Conservation (phyloP, 1,140 invertebrate species). For the Nasonia longicornis region DNA sequence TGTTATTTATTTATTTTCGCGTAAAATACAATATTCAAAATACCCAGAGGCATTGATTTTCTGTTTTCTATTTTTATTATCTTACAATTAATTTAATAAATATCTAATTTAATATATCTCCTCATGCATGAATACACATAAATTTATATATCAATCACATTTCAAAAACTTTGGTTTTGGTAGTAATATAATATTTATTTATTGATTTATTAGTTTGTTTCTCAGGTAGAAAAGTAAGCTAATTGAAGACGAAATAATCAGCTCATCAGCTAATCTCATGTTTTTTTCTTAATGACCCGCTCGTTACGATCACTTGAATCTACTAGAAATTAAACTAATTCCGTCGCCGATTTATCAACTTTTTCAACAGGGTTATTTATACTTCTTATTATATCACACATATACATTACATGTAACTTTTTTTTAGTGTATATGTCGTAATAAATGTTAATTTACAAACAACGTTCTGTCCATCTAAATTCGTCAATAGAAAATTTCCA, state of each 20-base stretch:
- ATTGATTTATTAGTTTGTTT: neutral
- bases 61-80: slow-evolving; percentile 5
- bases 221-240: no score
- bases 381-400: slow-evolving; percentile 34
- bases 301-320: no score
- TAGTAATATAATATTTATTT: slow-evolving; percentile 18
- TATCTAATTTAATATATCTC: neutral
- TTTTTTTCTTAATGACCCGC: no score
- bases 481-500: slow-evolving; percentile 25
- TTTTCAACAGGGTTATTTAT: neutral
- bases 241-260: no score
- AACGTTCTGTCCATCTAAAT: slow-evolving; percentile 1
- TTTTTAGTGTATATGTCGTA: slow-evolving; percentile 10
- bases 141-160: slow-evolving; percentile 16
- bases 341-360: no score
- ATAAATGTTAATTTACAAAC: slow-evolving; percentile 2
- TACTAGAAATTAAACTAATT: no score
- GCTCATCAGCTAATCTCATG: no score
- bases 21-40: neutral
- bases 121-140: slow-evolving; percentile 8
- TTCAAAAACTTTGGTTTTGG: neutral
- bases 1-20: neutral
- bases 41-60: slow-evolving; percentile 37
- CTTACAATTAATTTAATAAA: neutral
- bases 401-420: slow-evolving; percentile 35